These are phyloP conservation scores for Sparidentex hasta DNA, from an alignment of 2,797 vertebrate species.

Conservation along the genomic window DNA sequence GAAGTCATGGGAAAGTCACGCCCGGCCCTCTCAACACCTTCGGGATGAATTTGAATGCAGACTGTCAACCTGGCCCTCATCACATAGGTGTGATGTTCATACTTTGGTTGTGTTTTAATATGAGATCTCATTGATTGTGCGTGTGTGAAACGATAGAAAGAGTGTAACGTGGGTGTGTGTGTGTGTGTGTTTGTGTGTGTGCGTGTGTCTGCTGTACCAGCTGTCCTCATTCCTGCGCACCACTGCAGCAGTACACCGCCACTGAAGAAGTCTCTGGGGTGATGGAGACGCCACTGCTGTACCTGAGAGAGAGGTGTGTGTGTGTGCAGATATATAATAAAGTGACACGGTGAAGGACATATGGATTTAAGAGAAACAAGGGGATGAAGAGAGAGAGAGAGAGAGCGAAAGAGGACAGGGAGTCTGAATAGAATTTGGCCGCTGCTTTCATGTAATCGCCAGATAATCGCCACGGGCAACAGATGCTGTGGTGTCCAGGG, in stretches of 20 bases:
- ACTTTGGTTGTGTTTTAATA: not conserved
- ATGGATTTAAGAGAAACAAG: not conserved
- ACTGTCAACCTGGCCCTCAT: too few relatives aligned
- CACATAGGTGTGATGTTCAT: not conserved
- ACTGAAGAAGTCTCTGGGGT: conserved; percentile 45
- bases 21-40: not conserved
- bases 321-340: not conserved
- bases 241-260: conserved; percentile 49
- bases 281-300: conserved; percentile 49
- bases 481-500: conserved; percentile 62
- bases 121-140: not conserved
- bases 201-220: conserved; percentile 15
- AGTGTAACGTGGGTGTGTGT: not conserved
- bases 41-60: not conserved
- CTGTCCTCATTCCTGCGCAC: conserved; percentile 2
- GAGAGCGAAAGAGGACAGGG: not conserved
- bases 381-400: conserved; percentile 1
- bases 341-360: conserved; percentile 13
- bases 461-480: conserved; percentile 60
- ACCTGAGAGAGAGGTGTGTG: conserved; percentile 23
- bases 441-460: conserved; percentile 51
- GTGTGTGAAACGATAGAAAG: not conserved
- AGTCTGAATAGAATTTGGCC: conserved; percentile 39
- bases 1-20: not conserved
- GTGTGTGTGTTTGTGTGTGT: too few relatives aligned